Percentiles rank a stretch among this genome's conserved stretches.
phyloP scores from a whole-genome alignment of 2,888 invertebrate species.

The Andricus quercusramuli region DNA sequence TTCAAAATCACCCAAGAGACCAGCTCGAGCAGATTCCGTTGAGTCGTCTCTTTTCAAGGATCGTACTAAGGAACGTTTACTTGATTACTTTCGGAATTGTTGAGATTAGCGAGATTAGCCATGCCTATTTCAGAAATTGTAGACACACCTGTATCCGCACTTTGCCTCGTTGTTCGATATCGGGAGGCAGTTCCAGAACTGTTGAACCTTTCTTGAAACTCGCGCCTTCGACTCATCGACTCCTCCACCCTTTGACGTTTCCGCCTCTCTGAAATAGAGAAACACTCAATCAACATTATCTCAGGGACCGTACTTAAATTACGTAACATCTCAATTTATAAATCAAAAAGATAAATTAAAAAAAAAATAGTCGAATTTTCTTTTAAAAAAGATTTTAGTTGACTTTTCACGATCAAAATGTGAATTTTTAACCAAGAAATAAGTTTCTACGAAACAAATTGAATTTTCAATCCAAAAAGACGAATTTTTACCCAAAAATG shows the following conservation, averaged over 20 bases:
- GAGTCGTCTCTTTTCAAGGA: slow-evolving; percentile 80
- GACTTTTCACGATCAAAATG: too few relatives aligned
- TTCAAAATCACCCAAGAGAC: slow-evolving; percentile 89
- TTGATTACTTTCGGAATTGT: slow-evolving; percentile 32
- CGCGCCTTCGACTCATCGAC: slow-evolving; percentile 86
- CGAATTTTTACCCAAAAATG: too few relatives aligned
- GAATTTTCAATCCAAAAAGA: too few relatives aligned
- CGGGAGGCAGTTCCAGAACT: slow-evolving; percentile 73
- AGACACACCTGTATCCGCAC: slow-evolving; percentile 79
- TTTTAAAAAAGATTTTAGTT: too few relatives aligned
- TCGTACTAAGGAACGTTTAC: slow-evolving; percentile 75
- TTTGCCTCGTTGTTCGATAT: slow-evolving; percentile 77
- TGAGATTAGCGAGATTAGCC: slow-evolving; percentile 17
- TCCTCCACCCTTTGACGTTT: slow-evolving; percentile 91
- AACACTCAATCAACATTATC: too few relatives aligned
- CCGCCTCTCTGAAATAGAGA: slow-evolving; percentile 84
- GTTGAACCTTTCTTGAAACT: slow-evolving; percentile 85
- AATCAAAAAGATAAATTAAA: too few relatives aligned
- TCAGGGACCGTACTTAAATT: too few relatives aligned
- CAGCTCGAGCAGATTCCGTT: slow-evolving; percentile 88
- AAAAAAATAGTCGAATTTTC: too few relatives aligned
- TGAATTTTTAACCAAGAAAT: too few relatives aligned
- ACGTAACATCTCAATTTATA: too few relatives aligned
- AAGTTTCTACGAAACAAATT: too few relatives aligned
- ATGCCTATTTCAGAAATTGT: slow-evolving; percentile 42